Evolutionary conservation across 2,797 vertebrate species (phyloP).

Genomic region (Poeciliopsis turneri): DNA sequence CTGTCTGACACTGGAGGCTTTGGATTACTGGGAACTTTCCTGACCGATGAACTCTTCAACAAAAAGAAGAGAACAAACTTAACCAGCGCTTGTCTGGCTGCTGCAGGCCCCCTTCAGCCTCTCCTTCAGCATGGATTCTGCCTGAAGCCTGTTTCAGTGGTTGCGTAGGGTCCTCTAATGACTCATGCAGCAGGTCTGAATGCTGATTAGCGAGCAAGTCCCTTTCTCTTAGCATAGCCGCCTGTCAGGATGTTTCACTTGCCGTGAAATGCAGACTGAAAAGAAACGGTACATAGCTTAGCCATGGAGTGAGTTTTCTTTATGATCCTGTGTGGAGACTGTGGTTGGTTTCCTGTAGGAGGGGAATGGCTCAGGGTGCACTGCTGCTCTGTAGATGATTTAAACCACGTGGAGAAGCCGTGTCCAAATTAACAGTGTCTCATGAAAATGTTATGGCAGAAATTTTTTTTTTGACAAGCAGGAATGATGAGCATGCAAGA

Average conservation of each 20-base stretch:
- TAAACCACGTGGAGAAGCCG: neutral
- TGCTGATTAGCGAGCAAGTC: neutral
- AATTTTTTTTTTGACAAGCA: conserved; percentile 22
- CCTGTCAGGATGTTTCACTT: neutral
- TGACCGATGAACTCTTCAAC: too few relatives aligned
- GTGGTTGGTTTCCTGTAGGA: neutral
- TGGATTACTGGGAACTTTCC: too few relatives aligned
- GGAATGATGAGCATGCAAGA: conserved; percentile 63
- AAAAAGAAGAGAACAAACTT: too few relatives aligned
- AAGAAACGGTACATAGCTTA: neutral
- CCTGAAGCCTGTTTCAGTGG: too few relatives aligned
- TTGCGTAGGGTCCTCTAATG: neutral
- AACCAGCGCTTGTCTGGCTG: too few relatives aligned
- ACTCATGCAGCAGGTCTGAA: neutral
- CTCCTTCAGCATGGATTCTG: too few relatives aligned
- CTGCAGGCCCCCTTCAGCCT: too few relatives aligned
- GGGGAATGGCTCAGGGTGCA: neutral
- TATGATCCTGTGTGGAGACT: neutral
- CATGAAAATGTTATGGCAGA: conserved; percentile 2
- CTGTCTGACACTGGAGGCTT: too few relatives aligned
- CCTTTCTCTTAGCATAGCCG: neutral
- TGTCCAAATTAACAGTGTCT: conserved; percentile 5
- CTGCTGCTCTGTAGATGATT: neutral
- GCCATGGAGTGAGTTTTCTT: neutral
- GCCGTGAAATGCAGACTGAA: neutral